Evolutionary conservation across 2,113 vertebrate genomes (phyloP).

Genomic region (Pelecanus crispus): DNA sequence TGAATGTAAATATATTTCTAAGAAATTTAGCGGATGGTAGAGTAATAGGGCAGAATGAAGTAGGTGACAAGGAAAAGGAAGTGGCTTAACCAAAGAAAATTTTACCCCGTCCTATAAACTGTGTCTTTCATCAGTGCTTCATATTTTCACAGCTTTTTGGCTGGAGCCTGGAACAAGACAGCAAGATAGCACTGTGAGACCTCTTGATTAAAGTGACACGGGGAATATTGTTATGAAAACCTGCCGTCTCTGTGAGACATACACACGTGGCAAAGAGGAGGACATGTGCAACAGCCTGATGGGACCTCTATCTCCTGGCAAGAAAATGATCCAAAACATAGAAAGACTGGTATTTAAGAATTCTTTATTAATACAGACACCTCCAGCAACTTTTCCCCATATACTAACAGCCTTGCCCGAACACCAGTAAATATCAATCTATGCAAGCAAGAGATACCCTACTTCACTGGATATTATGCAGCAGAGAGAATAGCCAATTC

Average conservation of each 20-base stretch:
- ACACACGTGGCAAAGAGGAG: fast-evolving
- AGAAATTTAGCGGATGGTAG: not conserved
- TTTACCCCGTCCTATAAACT: not conserved
- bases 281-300: not conserved
- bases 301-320: not conserved
- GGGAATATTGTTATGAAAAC: not conserved
- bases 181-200: not conserved
- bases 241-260: not conserved
- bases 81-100: not conserved
- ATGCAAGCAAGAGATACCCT: not conserved
- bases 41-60: not conserved
- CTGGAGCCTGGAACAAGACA: not conserved
- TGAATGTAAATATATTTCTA: not conserved
- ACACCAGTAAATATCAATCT: not conserved
- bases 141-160: not conserved
- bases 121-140: not conserved
- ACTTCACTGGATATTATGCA: not conserved
- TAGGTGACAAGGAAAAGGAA: not conserved
- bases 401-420: not conserved
- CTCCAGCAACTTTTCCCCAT: not conserved
- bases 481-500: not conserved
- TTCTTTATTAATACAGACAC: not conserved
- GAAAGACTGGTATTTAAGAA: not conserved
- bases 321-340: not conserved
- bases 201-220: not conserved